Evolutionary conservation across 2,797 vertebrate species (phyloP), one percentile per base, ranked within the genome.

Genomic region (Loris lydekkerianus): DNA sequence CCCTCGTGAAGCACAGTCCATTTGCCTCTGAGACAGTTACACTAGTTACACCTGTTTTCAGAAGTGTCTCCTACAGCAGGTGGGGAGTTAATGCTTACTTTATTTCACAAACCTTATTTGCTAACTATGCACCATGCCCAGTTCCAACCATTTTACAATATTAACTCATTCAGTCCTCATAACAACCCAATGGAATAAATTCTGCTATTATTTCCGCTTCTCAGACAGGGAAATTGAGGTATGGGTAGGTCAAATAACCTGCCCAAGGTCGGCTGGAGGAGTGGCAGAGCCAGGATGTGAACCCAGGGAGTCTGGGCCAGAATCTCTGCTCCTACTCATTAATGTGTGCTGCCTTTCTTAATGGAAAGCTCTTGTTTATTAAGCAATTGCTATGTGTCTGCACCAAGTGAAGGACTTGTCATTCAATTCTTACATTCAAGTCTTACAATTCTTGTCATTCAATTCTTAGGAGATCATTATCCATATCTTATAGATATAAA

Each of bases 201-300:
- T 87, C 40, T 81, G 0, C 56, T 56, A 72, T 81, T 25, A 69
- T 43, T 15, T 58, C 49, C 31, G 73, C 85, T 94, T 83, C 83
- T 80, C 11, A 86, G 75, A n/a, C 20, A 72, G 34, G n/a, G 23
- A 97, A 92, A 75, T 18, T 34, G 83, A 94, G 3, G 49, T 77
- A 34, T 0, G 17, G 9, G 11, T 46, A 86, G 61, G 29, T 89
- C 53, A 81, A 67, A 89, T 78, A 65, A 86, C 21, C 23, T 49
- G 29, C 21, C n/a, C 27, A 34, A 65, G 13, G 27, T 77, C 61
- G 95, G 53, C 40, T 5, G 10, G 27, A 5, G 63, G 3, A 43
- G 29, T 46, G 7, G 81, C 61, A n/a, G 15, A 78, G 20, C 17
- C 65, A 72, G 21, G 37, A 34, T 31, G 81, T 37, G 78, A 82